These are phyloP conservation scores for Rhadina sibilatrix DNA, from an alignment of 2,113 vertebrate genomes.

Conservation along the genomic window DNA sequence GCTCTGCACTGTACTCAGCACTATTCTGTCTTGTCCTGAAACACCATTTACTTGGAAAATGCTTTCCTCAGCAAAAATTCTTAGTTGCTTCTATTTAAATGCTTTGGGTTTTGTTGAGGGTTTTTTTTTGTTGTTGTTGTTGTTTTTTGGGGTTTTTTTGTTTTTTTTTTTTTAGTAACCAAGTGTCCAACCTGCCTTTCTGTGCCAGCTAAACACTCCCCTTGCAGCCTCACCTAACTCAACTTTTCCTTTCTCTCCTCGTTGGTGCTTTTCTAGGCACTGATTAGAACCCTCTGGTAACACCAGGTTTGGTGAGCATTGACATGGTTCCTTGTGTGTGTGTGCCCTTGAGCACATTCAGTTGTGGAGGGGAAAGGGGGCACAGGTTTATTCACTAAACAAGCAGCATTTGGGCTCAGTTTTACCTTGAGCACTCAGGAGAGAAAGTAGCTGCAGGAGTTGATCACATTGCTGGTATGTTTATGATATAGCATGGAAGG, in stretches of 20 bases:
- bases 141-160: not conserved
- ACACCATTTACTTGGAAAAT: not conserved
- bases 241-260: not conserved
- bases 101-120: too few relatives aligned
- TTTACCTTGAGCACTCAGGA: not conserved
- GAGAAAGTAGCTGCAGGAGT: not conserved
- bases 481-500: not conserved
- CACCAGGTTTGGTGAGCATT: not conserved
- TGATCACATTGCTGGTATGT: not conserved
- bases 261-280: not conserved
- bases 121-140: too few relatives aligned
- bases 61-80: not conserved
- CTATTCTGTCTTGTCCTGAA: not conserved
- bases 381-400: not conserved
- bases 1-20: not conserved
- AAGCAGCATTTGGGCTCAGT: not conserved
- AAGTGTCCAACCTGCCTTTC: not conserved
- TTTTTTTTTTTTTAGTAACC: too few relatives aligned
- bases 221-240: not conserved
- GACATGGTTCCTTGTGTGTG: not conserved
- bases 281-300: not conserved
- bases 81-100: not conserved
- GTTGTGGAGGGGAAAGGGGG: not conserved
- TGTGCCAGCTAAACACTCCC: not conserved
- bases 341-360: rapidly evolving